Conservation (phyloP, 2,113 vertebrate genomes). For the Halichoerus grypus region DNA sequence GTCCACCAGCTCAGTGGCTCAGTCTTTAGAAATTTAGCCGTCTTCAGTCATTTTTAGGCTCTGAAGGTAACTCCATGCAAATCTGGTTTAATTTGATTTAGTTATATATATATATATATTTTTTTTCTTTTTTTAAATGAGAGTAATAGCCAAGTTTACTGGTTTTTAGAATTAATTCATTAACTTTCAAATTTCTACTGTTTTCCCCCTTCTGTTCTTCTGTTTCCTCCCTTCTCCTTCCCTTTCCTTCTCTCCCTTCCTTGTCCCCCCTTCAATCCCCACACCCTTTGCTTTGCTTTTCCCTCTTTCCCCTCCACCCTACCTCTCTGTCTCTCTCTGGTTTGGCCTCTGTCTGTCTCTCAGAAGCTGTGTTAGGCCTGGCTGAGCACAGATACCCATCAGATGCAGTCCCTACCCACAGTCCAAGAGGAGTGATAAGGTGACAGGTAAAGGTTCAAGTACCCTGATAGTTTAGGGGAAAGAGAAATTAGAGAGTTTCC, state of each 20-base stretch:
- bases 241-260: background rate
- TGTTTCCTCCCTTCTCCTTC: background rate
- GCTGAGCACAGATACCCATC: background rate
- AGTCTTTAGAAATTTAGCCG: background rate
- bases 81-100: constrained; percentile 14
- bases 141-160: background rate
- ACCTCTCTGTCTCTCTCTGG: background rate
- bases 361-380: background rate
- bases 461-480: background rate
- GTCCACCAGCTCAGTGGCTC: background rate
- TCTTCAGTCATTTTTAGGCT: background rate
- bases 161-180: constrained; percentile 46
- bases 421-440: background rate
- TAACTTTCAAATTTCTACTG: constrained; percentile 15
- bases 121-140: background rate
- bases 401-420: background rate
- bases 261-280: background rate
- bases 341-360: background rate
- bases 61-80: background rate
- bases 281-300: background rate
- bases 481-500: background rate
- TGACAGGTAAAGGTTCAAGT: background rate
- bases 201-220: background rate
- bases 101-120: background rate
- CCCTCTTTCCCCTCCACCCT: no score